Evolutionary conservation across 2,113 vertebrate genomes (phyloP), one percentile per base, ranked within the genome.

Genomic region (Nerophis lumbriciformis): DNA sequence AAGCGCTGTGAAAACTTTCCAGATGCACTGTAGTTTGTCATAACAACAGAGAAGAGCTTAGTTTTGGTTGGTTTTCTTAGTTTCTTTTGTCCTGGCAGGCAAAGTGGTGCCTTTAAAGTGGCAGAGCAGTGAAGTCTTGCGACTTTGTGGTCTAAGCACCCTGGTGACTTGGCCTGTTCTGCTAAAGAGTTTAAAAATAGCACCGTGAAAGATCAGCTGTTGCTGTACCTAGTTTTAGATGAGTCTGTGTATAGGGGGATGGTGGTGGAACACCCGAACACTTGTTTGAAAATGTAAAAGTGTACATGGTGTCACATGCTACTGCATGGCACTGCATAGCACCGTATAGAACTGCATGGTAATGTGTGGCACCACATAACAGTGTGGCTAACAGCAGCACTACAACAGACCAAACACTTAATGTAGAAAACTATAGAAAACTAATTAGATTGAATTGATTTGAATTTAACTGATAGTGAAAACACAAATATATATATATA

Each of bases 101-200:
- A 57, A 57, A 3, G 11, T 39, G 21, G n/a, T 48, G 42, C 51
- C 13, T 44, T 62, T 9, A 28, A 28, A 9, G 38, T 16, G 0
- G 13, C 7, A 36, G 5, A 15, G 28, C 45, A 61, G 73, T 81
- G 50, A 39, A 48, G 59, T 65, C 61, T 56, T 66, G 61, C 84
- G 83, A 86, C 69, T 65, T 76, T 64, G 57, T 66, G 82, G 82
- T 75, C 85, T 87, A 82, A 76, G 59, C 38, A 68, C 50, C 52
- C 71, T 85, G 75, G 82, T 87, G 78, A 87, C 72, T 80, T 79
- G 78, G 78, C 78, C 80, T 36, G 52, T 77, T 87, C 82, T 69
- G 80, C 85, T 79, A 72, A 77, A 81, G 79, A 59, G 81, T 87
- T 87, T 89, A 90, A 87, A 91, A 89, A 90, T 90, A 91, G 88